Percentiles rank a stretch among this genome's conserved stretches.
These are phyloP conservation scores for Nasonia giraulti DNA, from an alignment of 1,140 invertebrate genomes.

Conservation along the genomic window DNA sequence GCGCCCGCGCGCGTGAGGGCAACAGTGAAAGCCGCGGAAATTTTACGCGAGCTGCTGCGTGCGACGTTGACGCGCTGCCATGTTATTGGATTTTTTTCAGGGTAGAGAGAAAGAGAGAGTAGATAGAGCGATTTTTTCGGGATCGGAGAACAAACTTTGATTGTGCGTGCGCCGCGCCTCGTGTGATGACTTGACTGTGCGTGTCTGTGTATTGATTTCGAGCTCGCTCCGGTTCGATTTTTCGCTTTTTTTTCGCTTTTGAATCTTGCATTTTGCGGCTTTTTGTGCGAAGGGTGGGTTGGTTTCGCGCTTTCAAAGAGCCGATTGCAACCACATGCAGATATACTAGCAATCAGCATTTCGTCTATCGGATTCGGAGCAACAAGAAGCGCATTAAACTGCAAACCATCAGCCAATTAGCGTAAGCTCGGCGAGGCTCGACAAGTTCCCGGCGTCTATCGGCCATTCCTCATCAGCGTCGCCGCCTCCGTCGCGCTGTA, in stretches of 20 bases:
- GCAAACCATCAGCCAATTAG: neutral
- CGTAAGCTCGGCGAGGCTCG: neutral
- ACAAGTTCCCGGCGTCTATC: neutral
- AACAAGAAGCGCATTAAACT: neutral
- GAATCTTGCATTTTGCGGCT: too few relatives aligned
- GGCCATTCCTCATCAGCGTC: neutral
- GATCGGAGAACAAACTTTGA: slow-evolving; percentile 14
- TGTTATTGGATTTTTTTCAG: slow-evolving; percentile 35
- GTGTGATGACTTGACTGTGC: slow-evolving; percentile 14
- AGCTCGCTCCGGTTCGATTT: neutral
- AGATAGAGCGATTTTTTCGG: neutral
- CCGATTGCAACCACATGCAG: too few relatives aligned
- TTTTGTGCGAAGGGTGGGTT: too few relatives aligned
- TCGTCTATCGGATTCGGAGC: neutral
- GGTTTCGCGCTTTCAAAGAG: too few relatives aligned
- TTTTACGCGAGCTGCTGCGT: neutral
- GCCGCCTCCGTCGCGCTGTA: neutral
- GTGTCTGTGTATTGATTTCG: neutral
- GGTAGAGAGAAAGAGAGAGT: too few relatives aligned
- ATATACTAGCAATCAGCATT: neutral
- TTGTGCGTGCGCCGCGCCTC: neutral
- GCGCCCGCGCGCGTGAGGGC: neutral
- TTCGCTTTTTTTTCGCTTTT: neutral
- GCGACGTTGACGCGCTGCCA: slow-evolving; percentile 22
- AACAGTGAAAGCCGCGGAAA: neutral